phyloP scores from a whole-genome alignment of 2,113 vertebrate species.

The Coturnix japonica region DNA sequence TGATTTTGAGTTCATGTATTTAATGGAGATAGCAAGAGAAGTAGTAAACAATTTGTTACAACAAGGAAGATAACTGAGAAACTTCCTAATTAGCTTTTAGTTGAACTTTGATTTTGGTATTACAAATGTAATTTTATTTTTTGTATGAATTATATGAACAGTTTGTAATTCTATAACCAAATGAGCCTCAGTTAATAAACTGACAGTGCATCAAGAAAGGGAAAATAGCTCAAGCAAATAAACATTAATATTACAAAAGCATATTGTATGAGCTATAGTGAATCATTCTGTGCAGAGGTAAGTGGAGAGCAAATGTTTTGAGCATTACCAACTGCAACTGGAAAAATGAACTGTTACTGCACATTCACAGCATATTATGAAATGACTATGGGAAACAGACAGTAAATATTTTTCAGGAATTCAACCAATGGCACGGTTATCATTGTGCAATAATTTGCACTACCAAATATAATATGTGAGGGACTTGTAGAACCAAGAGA shows the following conservation, averaged over 20 bases:
- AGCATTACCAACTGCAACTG: background rate
- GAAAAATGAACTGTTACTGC: background rate
- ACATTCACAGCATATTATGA: background rate
- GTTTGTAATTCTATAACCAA: background rate
- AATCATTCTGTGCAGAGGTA: background rate
- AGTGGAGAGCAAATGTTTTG: background rate
- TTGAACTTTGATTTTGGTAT: background rate
- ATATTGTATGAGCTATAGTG: background rate
- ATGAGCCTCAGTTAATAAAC: background rate
- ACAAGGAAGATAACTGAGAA: background rate
- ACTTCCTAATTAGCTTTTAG: background rate
- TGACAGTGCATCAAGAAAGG: background rate
- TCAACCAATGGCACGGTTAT: background rate
- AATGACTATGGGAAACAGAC: background rate
- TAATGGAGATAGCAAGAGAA: background rate
- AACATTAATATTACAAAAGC: background rate
- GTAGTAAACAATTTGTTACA: background rate
- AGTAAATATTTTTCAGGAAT: background rate
- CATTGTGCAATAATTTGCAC: background rate
- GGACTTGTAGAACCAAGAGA: background rate
- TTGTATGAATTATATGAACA: background rate
- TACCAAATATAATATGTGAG: background rate
- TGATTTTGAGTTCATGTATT: background rate
- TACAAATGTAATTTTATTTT: background rate
- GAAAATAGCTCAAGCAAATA: background rate